Conservation (phyloP, 2,797 vertebrate genomes). For the Schizothorax lantsangensis region DNA sequence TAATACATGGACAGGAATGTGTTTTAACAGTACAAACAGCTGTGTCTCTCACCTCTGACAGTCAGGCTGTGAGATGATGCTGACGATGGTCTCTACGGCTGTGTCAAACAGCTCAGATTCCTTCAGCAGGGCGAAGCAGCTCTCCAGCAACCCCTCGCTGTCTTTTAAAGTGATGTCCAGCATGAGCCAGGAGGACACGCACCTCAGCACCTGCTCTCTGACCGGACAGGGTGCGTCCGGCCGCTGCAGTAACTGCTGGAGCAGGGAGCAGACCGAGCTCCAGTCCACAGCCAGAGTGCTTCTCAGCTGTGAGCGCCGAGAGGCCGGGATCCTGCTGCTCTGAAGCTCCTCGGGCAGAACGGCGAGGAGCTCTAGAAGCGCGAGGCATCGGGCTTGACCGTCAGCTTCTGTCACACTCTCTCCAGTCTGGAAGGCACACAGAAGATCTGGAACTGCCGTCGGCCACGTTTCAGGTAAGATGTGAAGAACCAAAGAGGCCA, state of each 20-base stretch:
- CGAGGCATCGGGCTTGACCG: conserved; percentile 86
- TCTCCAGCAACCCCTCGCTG: conserved; percentile 89
- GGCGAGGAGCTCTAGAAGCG: conserved; percentile 91
- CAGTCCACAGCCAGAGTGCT: conserved; percentile 88
- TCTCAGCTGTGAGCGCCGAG: conserved; percentile 88
- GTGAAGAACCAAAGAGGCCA: conserved; percentile 94
- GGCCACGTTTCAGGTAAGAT: conserved; percentile 93
- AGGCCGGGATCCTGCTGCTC: conserved; percentile 87
- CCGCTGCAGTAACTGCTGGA: conserved; percentile 92
- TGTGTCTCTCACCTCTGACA: conserved; percentile 87
- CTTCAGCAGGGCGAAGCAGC: conserved; percentile 87
- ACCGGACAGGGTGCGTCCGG: conserved; percentile 87
- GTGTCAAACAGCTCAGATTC: conserved; percentile 92
- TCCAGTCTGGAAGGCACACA: conserved; percentile 86
- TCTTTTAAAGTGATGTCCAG: conserved; percentile 90
- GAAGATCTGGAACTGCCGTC: conserved; percentile 92
- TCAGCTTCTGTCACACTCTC: conserved; percentile 82
- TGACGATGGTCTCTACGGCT: conserved; percentile 94
- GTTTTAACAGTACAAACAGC: background rate
- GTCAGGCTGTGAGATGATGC: conserved; percentile 92
- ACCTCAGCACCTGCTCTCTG: conserved; percentile 92
- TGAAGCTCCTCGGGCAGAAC: conserved; percentile 97
- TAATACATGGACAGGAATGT: background rate
- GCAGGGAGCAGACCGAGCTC: conserved; percentile 85
- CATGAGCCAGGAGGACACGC: conserved; percentile 93